Base-by-base conservation (phyloP, 2,888 invertebrate genomes). In the Caenorhabditis wallacei region DNA sequence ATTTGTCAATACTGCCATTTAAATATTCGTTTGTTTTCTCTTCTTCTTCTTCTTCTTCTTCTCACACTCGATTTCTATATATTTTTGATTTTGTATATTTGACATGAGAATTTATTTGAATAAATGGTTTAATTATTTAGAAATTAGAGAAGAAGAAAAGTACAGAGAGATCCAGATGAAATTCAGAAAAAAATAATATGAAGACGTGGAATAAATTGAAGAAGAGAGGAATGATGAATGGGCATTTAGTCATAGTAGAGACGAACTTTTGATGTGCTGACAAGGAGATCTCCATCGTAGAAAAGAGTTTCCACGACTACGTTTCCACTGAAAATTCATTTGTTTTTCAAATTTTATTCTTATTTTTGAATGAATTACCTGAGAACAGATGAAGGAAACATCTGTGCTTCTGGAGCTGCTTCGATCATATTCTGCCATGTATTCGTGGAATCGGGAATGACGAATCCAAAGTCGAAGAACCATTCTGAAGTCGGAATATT, bases 391-490 rank as follows among this genome's bases (percentile, higher is more conserved):
- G 98, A 97, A n/a, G 99, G 98, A 97, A 99, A 97, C 98, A 99
- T 99, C 93, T 99, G 97, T 71, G 96, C 96, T 93, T 99, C 98
- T 0, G 99, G 98, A 0, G 99, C 98, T 13, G 99, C 98, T 93
- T 98, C 97, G 90, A 99, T 97, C 76, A 97, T 94, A 71, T 97
- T 97, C 93, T 99, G 98, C 99, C 99, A 99, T 13, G 98, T 98
- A 93, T 99, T 99, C 54, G 98, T 98, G 10, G 98, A 98, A 90
- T 97, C 96, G 0, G 98, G 96, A 91, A 98, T 98, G 18, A 99
- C 98, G 93, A 96, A 98, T 53, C 99, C 99, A 94, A 99, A 99
- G 92, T 98, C 98, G 93, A 99, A 99, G 93, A 96, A 96, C 99
- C 99, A 99, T 93, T 99, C 98, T 94, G 90, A 61, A 91, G 74